Base-by-base conservation (phyloP, 2,113 vertebrate genomes). In the Lampris incognitus region DNA sequence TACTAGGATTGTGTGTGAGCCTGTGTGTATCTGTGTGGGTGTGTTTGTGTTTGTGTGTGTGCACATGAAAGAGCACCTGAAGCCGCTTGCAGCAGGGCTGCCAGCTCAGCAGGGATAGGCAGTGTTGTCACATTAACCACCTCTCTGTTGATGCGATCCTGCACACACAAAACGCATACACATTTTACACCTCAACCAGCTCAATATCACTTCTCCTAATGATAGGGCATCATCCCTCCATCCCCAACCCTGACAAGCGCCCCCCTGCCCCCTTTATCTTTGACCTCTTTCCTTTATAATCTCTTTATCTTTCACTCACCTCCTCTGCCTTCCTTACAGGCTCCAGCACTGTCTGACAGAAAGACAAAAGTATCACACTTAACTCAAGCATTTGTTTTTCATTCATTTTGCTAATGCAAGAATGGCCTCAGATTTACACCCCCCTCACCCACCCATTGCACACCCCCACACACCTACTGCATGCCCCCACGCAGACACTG, bases 141-240 rank as follows among this genome's bases (percentile, higher is more conserved):
- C 82, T 98, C 96, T 66, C 97, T 94, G 70, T 94, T 95, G 3
- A 94, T 92, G 87, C 97, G 95, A 87, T 97, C 97, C 98, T 99
- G 74, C 52, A 74, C 63, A 11, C 54, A 7, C 8, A 66, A 44
- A 40, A 76, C 36, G 42, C 59, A 61, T 9, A 61, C 38, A 61
- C 59, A 39, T 11, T 24, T 24, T 24, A 24, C 24, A 24, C 24
- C 24, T 24, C 24, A 24, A 24, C 24, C 24, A 24, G 24, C 24
- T 24, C 24, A 24, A 0, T 24, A 24, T 24, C 24, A 0, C 24
- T 24, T 24, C 24, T 24, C 24, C 24, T 24, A 24, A 24, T 24
- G 24, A 24, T 0, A 24, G 24, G 24, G 24, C 24, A 65, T 8
- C 42, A 11, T 40, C 3, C 11, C 4, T 48, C 59, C 58, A 66